Evolutionary conservation across 2,113 vertebrate genomes (phyloP).

Genomic region (Regulus satrapa): DNA sequence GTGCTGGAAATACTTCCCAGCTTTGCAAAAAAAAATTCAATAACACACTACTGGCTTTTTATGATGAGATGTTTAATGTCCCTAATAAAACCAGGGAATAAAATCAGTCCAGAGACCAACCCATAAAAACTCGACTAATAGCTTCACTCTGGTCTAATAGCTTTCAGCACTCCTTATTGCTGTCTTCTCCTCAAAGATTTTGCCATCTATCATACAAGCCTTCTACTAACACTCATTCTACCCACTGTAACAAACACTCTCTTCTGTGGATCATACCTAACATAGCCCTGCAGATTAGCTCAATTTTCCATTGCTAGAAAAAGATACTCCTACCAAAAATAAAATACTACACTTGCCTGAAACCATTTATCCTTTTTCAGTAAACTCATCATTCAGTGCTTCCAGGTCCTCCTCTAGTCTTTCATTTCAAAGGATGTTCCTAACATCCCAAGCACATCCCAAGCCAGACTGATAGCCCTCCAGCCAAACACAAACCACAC

Average conservation of each 20-base stretch:
- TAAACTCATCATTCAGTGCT: not conserved
- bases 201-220: not conserved
- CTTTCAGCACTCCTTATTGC: not conserved
- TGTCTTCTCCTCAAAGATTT: not conserved
- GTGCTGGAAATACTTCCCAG: not conserved
- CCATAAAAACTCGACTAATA: not conserved
- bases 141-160: not conserved
- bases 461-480: not conserved
- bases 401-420: not conserved
- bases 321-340: not conserved
- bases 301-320: not conserved
- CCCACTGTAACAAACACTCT: not conserved
- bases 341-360: not conserved
- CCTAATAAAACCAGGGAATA: conserved; percentile 6
- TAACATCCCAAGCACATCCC: not conserved
- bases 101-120: not conserved
- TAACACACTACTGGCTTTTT: not conserved
- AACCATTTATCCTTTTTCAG: not conserved
- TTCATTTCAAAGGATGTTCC: not conserved
- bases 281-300: not conserved
- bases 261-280: not conserved
- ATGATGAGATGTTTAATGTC: not conserved
- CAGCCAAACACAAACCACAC: not conserved
- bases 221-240: not conserved
- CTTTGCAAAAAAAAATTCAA: not conserved